A percentile compares a stretch with the other conserved stretches of the same genome.
Conservation (phyloP, 2,113 vertebrate species). For the Crocuta crocuta region DNA sequence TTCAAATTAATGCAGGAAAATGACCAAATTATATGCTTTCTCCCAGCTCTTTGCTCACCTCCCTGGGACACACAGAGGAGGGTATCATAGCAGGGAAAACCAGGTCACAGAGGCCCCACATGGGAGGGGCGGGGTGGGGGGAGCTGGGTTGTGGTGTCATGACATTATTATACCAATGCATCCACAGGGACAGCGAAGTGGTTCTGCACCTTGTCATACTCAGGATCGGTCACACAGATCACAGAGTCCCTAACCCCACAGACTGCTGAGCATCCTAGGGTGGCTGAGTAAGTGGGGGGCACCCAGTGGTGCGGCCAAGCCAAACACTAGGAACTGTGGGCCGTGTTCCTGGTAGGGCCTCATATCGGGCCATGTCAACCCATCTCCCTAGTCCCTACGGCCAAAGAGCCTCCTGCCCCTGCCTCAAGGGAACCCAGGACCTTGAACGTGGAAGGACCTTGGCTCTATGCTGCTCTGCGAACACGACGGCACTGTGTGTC, state of each 20-base stretch:
- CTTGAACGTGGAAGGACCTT: not conserved
- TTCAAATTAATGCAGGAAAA: constrained; percentile 38
- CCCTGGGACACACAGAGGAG: accelerated
- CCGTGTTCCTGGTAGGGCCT: not conserved
- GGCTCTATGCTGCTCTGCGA: not conserved
- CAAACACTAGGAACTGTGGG: accelerated
- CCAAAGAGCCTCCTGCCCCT: not conserved
- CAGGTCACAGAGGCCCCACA: not conserved
- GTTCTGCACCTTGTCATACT: not conserved
- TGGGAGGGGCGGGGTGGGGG: accelerated
- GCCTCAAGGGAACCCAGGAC: not conserved
- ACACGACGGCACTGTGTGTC: accelerated
- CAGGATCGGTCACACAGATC: not conserved
- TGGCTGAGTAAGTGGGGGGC: not conserved
- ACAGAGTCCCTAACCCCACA: not conserved
- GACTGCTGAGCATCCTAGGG: accelerated
- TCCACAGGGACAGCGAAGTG: not conserved
- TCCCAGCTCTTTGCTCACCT: not conserved
- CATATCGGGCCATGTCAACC: accelerated
- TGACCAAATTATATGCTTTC: not conserved
- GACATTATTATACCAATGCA: not conserved
- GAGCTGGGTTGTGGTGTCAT: not conserved
- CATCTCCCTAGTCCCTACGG: too few relatives aligned
- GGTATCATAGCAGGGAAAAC: not conserved
- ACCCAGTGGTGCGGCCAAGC: not conserved